Evolutionary conservation across 2,113 vertebrate species (phyloP).

Genomic region (Heterochromis multidens): DNA sequence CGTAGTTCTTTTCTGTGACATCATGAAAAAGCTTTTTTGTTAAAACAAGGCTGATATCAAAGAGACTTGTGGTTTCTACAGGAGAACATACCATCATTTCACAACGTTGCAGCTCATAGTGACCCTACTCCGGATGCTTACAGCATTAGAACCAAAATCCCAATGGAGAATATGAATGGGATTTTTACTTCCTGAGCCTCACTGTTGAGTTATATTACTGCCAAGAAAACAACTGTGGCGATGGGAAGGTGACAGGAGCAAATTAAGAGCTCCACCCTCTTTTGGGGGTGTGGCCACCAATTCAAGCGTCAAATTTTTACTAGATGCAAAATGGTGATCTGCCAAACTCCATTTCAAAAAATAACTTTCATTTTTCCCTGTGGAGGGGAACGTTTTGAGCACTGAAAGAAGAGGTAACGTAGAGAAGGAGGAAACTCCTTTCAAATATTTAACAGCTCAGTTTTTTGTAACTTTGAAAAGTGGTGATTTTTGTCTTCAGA

Average conservation of each 20-base stretch:
- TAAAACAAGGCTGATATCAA: too few relatives aligned
- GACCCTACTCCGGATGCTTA: neutral
- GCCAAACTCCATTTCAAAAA: neutral
- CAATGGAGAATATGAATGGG: neutral
- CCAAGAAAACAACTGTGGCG: too few relatives aligned
- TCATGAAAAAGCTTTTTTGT: too few relatives aligned
- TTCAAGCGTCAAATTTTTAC: neutral
- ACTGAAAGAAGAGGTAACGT: neutral
- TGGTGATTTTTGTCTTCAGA: too few relatives aligned
- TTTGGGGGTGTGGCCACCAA: neutral
- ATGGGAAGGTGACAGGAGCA: neutral
- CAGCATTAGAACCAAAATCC: neutral
- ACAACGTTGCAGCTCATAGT: too few relatives aligned
- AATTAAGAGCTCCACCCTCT: neutral
- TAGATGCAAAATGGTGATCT: neutral
- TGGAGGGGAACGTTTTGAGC: neutral
- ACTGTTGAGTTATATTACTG: neutral
- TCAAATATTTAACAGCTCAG: neutral
- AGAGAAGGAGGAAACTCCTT: neutral
- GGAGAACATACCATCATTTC: too few relatives aligned
- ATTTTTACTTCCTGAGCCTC: neutral
- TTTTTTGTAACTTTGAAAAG: too few relatives aligned
- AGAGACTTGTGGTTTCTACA: too few relatives aligned
- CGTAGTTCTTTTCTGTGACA: too few relatives aligned
- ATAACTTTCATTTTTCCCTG: neutral